phyloP scores from a whole-genome alignment of 2,797 vertebrate species.

The Schizothorax lantsangensis region DNA sequence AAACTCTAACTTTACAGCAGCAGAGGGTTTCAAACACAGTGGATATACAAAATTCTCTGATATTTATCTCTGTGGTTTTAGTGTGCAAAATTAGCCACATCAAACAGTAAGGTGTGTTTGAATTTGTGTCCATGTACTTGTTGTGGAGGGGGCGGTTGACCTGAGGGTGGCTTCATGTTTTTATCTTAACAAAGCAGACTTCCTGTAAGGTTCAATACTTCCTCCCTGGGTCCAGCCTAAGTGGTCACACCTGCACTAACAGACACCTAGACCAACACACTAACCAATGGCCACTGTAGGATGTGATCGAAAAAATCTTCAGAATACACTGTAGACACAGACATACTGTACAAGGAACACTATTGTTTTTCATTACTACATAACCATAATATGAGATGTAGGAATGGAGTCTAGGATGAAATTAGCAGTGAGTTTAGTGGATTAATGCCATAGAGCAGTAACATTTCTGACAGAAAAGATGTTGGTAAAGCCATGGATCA shows the following conservation, averaged over 20 bases:
- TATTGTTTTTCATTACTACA: background rate
- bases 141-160: constrained; percentile 59
- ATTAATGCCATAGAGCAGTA: background rate
- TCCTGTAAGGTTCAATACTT: constrained; percentile 62
- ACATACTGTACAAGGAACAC: background rate
- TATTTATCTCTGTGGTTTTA: constrained; percentile 57
- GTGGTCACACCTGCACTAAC: constrained; percentile 60
- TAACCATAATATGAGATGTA: background rate
- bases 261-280: constrained; percentile 40
- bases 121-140: constrained; percentile 46
- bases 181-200: constrained; percentile 67
- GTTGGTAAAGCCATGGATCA: background rate
- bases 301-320: background rate
- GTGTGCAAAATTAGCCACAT: constrained; percentile 62
- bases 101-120: constrained; percentile 50
- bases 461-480: background rate
- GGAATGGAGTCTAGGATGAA: background rate
- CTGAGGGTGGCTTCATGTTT: constrained; percentile 54
- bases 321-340: background rate
- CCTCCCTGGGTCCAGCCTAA: constrained; percentile 55
- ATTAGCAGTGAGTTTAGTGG: background rate
- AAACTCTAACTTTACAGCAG: background rate
- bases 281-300: constrained; percentile 26
- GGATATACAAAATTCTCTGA: constrained; percentile 12
- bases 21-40: background rate